Conservation (phyloP, 92 coral and sea anemone genomes). For the Ricordea florida region DNA sequence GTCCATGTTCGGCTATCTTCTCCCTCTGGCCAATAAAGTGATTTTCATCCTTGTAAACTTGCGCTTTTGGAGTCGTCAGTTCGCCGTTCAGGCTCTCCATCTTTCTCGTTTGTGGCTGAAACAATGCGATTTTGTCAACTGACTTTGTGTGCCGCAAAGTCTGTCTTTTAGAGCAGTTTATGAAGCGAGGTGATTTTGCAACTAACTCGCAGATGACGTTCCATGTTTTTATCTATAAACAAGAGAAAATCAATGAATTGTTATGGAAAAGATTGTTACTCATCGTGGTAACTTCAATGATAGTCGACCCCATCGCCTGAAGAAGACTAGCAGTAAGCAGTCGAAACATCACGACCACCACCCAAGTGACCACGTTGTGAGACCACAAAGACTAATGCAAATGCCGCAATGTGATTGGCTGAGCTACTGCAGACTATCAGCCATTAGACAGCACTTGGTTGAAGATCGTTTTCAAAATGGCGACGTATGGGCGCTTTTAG, state of each 20-base stretch:
- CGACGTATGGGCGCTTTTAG: too few species aligned
- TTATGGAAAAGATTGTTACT: too few species aligned
- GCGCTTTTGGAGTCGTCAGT: neutral
- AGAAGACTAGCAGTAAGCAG: neutral
- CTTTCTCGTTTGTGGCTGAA: neutral
- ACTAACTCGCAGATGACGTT: conserved; percentile 72
- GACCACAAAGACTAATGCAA: too few species aligned
- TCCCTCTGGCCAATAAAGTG: neutral
- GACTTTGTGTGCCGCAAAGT: neutral
- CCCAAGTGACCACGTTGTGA: too few species aligned
- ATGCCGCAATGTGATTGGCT: too few species aligned
- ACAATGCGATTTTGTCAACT: neutral
- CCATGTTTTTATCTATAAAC: conserved; percentile 61
- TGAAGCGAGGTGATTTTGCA: conserved; percentile 44
- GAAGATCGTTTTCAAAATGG: too few species aligned
- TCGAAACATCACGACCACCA: too few species aligned
- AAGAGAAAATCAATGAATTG: neutral
- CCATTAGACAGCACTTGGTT: too few species aligned
- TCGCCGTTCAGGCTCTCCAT: neutral
- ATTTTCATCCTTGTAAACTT: neutral
- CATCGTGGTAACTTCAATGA: too few species aligned
- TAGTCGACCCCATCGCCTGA: neutral
- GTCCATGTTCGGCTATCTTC: neutral
- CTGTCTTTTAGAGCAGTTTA: neutral
- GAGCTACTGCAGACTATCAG: too few species aligned